Evolutionary conservation across 1,140 invertebrate genomes (phyloP), one percentile per base, ranked within the genome.

Genomic region (Panagrolaimus sp.): DNA sequence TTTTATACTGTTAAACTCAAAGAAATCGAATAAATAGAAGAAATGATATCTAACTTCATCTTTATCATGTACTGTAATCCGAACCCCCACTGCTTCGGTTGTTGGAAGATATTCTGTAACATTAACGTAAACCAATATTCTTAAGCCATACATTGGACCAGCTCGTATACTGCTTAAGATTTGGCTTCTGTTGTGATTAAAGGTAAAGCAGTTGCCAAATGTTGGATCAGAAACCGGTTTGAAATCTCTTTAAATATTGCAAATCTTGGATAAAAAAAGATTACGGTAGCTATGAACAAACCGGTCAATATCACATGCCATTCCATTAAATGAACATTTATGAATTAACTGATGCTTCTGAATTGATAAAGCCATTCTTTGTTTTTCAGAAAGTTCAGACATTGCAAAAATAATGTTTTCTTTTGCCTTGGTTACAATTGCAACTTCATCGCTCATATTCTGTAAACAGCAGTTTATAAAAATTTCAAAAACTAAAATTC

Each of bases 331-430:
- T 0, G 77, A 79, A 51, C 77, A 79, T 43, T 79, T 79, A 5
- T 79, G 77, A 16, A 79, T 70, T 0, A 79, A 63, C 53, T 79
- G 74, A 38, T 67, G 43, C 64, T 79, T 79, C 23, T 73, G 73
- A 2, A 70, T 79, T 14, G 77, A 79, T 11, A 79, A 61, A n/a
- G 67, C 62, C 8, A 57, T 64, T 64, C 77, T 31, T 23, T 74
- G 66, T 47, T 74, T 47, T 67, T 72, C 72, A 4, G 69, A 76
- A 13, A 79, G 51, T 46, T 71, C 73, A 2, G 77, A 69, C 77
- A 79, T 79, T 11, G 74, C 74, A 67, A 79, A 79, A 63, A 79
- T 79, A 20, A 79, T 77, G 48, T 79, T 79, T 66, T 79, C 77
- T 43, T 75, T 76, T 2, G 77, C 77, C 38, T 77, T 76, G 13